Conservation (phyloP, 2,797 vertebrate genomes). For the Rhincodon typus region DNA sequence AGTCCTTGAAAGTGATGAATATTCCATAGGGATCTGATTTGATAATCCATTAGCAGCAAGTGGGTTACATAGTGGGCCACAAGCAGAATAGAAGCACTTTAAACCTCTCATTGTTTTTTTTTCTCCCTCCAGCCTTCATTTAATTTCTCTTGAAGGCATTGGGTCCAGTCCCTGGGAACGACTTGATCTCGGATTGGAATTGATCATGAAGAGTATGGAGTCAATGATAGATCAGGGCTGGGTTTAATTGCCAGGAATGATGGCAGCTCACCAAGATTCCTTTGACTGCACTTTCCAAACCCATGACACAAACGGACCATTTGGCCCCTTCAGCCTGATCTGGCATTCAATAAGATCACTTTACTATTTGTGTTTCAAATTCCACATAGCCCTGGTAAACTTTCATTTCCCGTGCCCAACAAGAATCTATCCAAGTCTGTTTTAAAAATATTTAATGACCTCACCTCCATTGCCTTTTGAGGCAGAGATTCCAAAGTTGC, state of each 20-base stretch:
- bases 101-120: not conserved
- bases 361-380: no score
- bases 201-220: not conserved
- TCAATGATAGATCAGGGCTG: not conserved
- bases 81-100: not conserved
- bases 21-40: conserved; percentile 18
- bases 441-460: no score
- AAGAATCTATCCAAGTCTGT: no score
- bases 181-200: not conserved
- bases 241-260: not conserved
- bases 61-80: not conserved
- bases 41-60: not conserved
- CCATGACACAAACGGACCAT: no score
- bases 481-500: no score
- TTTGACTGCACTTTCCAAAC: no score
- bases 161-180: not conserved
- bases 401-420: no score
- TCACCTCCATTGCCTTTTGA: no score
- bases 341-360: no score
- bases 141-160: not conserved
- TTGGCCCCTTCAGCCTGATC: no score
- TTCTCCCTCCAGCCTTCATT: not conserved
- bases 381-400: no score
- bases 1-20: conserved; percentile 1
- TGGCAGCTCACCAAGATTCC: not conserved